Base-by-base conservation (phyloP, 2,888 invertebrate genomes). In the Eutolmus rufibarbis region DNA sequence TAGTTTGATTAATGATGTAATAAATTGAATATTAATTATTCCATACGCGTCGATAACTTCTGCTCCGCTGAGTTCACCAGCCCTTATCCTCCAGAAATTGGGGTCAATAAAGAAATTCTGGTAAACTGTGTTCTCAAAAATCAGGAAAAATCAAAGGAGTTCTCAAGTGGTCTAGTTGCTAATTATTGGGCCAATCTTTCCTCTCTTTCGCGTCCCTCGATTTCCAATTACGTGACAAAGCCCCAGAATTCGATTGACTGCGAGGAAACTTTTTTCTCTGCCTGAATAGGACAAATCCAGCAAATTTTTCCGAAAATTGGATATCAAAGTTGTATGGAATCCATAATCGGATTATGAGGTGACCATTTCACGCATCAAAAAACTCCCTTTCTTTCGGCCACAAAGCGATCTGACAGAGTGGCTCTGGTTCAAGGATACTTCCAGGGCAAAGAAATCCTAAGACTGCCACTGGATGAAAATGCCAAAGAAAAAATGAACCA, bases 261-360 rank as follows among this genome's bases (percentile, higher is more conserved):
- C 84, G 66, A 84, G 66, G 31, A 84, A 74, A 57, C 23, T 66
- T 66, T 66, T 28, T 28, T 66, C 28, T 28, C 28, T 12, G 9
- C 23, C 28, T 84, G 66, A 84, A 84, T 84, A 40, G 84, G 84
- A 43, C 84, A 74, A 84, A 84, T 84, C 74, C 84, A 84, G 84
- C 66, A 66, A 66, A 84, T 86, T 74, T 86, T 74, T 86, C 74
- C 74, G 74, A 74, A 86, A 86, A 86, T 86, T 86, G 85, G 85
- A 86, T 86, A 86, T 81, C 87, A 74, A 87, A 43, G 79, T 87
- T 81, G 74, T 74, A 37, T 87, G 46, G 57, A 87, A 89, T 90
- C 89, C 89, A 90, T 92, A 92, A 92, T 91, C 92, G 91, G 92
- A 91, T 92, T 92, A 91, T 89, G 90, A 89, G 89, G 90, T 90